Base-by-base conservation (phyloP, 1,140 invertebrate genomes). In the Aphidius ervi region DNA sequence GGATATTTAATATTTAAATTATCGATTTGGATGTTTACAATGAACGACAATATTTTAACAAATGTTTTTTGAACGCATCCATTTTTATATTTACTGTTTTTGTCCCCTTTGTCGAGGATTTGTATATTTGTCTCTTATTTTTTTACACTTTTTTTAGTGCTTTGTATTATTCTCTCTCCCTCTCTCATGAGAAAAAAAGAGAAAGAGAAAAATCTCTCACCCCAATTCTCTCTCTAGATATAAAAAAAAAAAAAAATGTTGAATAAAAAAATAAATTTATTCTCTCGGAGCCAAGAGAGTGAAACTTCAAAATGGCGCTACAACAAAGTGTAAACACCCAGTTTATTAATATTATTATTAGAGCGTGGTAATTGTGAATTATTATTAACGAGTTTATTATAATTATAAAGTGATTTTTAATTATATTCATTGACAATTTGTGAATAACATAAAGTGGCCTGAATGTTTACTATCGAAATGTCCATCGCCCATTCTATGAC, bases 401-500 rank as follows among this genome's bases (percentile, higher is more conserved):
- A 41, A n/a, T 20, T 50, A n/a, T 10, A 16, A 31, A 7, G 31
- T 39, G 55, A 3, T 16, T 48, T 46, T 23, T 39, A 31, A 50
- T 5, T 41, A 41, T 50, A 9, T 46, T 41, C 47, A 23, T 54
- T 52, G 47, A 50, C 61, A 62, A 55, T 54, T 55, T 66, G 63
- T 61, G 65, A 61, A 61, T 54, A 67, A 69, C 65, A 62, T 68
- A 70, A 71, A 67, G 62, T 64, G 63, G 70, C 62, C 75, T 79
- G 77, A 76, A 80, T 80, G 80, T 83, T 82, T 80, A 79, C 69
- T 64, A 70, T 81, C 78, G 80, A 80, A 77, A 85, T 85, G 83
- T 85, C 84, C 73, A 81, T 85, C 81, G 83, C 84, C 77, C 83
- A 85, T 82, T 83, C 83, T 74, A 81, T 84, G 75, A 78, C 82